Percentiles rank a stretch among this genome's conserved stretches.
Conservation (phyloP, 2,113 vertebrate species). For the Leucopsar rothschildi region DNA sequence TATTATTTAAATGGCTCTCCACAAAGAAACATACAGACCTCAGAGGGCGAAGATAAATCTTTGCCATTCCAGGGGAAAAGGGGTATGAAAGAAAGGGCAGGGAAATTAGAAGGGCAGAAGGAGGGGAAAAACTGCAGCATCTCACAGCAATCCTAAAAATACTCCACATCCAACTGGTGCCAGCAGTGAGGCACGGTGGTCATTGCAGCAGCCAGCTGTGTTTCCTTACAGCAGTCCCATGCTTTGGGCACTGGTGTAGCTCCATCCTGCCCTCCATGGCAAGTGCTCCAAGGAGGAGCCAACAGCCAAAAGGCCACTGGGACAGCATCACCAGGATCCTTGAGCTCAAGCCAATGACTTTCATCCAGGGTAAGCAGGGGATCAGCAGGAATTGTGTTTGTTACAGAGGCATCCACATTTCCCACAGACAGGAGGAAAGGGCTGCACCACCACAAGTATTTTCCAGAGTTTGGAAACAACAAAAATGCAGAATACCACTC, state of each 20-base stretch:
- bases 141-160: not conserved
- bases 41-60: not conserved
- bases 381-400: not conserved
- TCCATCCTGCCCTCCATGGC: not conserved
- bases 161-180: fast-evolving
- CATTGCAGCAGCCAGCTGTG: not conserved
- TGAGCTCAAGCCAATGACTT: not conserved
- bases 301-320: not conserved
- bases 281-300: not conserved
- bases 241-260: not conserved
- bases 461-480: not conserved
- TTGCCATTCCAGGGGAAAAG: not conserved
- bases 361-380: not conserved
- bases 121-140: not conserved
- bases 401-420: not conserved
- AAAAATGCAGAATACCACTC: not conserved
- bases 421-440: not conserved
- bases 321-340: not conserved
- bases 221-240: not conserved
- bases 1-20: not conserved
- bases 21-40: not conserved
- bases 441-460: not conserved
- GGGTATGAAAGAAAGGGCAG: not conserved
- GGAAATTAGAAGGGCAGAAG: not conserved
- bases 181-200: fast-evolving